Evolutionary conservation across 2,113 vertebrate species (phyloP).

Genomic region (Gila orcuttii): DNA sequence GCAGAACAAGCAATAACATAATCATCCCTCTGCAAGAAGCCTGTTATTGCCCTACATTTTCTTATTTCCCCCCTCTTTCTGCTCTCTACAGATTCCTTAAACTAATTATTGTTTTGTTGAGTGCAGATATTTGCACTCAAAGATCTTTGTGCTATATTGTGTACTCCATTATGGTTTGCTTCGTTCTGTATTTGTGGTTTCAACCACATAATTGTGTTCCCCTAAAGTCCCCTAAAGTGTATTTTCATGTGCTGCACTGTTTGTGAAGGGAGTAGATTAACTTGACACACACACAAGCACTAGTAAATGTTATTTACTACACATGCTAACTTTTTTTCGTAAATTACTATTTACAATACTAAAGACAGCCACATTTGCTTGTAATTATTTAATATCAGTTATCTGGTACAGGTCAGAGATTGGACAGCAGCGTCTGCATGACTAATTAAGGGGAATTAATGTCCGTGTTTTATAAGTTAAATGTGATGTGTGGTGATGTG

Average conservation of each 20-base stretch:
- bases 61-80: not conserved
- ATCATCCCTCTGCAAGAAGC: not conserved
- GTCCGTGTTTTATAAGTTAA: no score
- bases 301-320: not conserved
- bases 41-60: not conserved
- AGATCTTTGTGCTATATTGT: not conserved
- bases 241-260: not conserved
- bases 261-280: not conserved
- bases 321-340: not conserved
- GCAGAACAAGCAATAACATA: conserved; percentile 14
- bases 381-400: no score
- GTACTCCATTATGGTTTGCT: not conserved
- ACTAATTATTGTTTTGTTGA: not conserved
- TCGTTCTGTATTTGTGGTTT: not conserved
- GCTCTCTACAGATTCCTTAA: not conserved
- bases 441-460: no score
- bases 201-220: not conserved
- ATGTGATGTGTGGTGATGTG: no score
- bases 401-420: no score
- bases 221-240: not conserved
- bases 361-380: no score
- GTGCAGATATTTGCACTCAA: not conserved
- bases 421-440: no score
- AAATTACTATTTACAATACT: not conserved
- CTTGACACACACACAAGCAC: not conserved